Evolutionary conservation across 2,113 vertebrate genomes (phyloP).

Genomic region (Nibea coibor): DNA sequence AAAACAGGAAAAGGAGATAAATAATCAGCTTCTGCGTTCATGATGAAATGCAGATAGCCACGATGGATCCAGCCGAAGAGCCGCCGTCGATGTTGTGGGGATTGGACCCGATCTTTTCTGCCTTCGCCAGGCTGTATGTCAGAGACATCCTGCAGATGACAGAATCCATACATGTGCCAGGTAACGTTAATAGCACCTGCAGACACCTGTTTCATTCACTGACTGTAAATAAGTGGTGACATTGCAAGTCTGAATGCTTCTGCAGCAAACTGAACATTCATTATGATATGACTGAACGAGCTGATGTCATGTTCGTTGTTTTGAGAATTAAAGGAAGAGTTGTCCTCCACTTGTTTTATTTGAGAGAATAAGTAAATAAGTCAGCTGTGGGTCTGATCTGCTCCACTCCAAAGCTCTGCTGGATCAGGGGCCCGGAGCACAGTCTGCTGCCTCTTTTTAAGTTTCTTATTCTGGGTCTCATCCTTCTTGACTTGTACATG

Average conservation of each 20-base stretch:
- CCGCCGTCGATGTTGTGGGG: slow-evolving; percentile 91
- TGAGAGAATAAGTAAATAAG: no score
- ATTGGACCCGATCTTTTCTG: slow-evolving; percentile 91
- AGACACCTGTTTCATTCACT: background rate
- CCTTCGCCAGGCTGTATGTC: slow-evolving; percentile 90
- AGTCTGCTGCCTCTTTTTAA: no score
- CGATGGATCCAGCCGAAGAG: slow-evolving; percentile 83
- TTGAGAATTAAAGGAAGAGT: no score
- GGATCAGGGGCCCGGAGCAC: no score
- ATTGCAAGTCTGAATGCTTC: background rate
- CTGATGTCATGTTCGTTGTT: no score
- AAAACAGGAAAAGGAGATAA: background rate
- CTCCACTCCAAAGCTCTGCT: no score
- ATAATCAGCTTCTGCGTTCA: background rate
- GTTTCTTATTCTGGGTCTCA: no score
- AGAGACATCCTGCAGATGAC: slow-evolving; percentile 90
- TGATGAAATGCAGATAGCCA: slow-evolving; percentile 77
- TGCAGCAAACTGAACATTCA: background rate
- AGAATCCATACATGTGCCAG: slow-evolving; percentile 92
- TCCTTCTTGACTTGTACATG: no score
- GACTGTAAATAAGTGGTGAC: background rate
- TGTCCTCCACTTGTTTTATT: no score
- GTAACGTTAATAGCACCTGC: slow-evolving; percentile 66
- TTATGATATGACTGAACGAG: background rate
- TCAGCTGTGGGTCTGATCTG: no score